Conservation (phyloP, 2,113 vertebrate species). For the Psammodynastes pulverulentus region DNA sequence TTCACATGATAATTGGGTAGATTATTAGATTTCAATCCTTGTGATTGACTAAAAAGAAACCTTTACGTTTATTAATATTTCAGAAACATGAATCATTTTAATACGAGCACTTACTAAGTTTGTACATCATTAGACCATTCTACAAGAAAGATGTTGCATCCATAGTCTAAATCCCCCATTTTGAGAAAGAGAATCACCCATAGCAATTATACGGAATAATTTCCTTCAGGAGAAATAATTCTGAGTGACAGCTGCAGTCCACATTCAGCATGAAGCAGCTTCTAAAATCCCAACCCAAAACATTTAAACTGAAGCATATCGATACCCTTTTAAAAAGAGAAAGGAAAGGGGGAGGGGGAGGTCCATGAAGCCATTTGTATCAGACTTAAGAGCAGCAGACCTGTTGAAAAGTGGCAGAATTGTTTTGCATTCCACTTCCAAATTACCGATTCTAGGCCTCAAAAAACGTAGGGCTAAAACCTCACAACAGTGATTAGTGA, state of each 20-base stretch:
- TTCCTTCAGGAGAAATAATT: background rate
- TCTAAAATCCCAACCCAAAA: fast-evolving
- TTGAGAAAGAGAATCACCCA: background rate
- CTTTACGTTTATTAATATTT: background rate
- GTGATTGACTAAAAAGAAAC: background rate
- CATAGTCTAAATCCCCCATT: background rate
- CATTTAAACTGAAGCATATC: conserved; percentile 17
- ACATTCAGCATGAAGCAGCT: conserved; percentile 16
- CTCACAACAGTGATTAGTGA: background rate
- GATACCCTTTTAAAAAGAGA: conserved; percentile 1
- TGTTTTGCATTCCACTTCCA: background rate
- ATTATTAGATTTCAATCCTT: background rate
- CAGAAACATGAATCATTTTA: background rate
- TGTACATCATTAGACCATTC: background rate
- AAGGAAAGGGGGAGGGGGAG: background rate
- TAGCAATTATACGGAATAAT: background rate
- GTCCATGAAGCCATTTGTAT: background rate
- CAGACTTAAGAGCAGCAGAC: background rate
- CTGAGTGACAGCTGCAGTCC: conserved; percentile 57
- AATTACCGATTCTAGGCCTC: background rate
- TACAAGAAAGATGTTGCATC: background rate
- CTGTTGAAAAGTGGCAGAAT: background rate
- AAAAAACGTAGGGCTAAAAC: background rate
- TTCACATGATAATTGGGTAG: background rate
- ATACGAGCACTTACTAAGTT: background rate